phyloP scores from a whole-genome alignment of 2,113 vertebrate genomes.

The Pseudonaja textilis region DNA sequence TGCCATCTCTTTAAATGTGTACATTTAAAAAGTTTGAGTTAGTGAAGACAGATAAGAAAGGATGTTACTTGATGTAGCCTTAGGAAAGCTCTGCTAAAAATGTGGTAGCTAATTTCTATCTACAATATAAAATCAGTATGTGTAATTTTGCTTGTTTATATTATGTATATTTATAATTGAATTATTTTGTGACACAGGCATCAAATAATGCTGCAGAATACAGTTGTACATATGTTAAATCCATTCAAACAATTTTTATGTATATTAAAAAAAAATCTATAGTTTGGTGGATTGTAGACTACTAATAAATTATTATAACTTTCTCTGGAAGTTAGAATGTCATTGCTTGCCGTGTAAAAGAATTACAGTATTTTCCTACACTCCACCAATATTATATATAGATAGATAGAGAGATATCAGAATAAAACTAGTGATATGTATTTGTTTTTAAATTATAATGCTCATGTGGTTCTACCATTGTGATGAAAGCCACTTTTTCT shows the following conservation, averaged over 20 bases:
- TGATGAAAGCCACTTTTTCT: constrained; percentile 50
- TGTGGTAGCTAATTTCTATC: constrained; percentile 59
- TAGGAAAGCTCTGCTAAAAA: constrained; percentile 48
- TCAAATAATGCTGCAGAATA: constrained; percentile 75
- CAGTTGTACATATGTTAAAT: constrained; percentile 64
- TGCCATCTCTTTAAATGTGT: constrained; percentile 36
- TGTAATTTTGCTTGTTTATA: constrained; percentile 67
- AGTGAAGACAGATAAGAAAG: constrained; percentile 41
- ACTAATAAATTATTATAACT: constrained; percentile 64
- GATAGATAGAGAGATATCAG: constrained; percentile 34
- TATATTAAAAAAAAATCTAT: constrained; percentile 69
- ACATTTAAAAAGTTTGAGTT: constrained; percentile 45
- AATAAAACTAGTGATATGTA: constrained; percentile 57
- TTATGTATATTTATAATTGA: constrained; percentile 66
- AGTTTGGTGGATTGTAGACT: constrained; percentile 70
- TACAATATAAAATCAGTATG: constrained; percentile 55
- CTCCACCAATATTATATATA: constrained; percentile 76
- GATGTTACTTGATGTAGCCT: constrained; percentile 24
- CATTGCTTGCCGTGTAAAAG: constrained; percentile 71
- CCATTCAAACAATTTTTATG: constrained; percentile 66
- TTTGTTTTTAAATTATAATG: constrained; percentile 56
- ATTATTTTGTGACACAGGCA: constrained; percentile 76
- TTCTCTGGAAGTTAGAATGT: constrained; percentile 60
- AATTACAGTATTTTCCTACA: constrained; percentile 78
- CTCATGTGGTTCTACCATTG: constrained; percentile 52